Conservation (phyloP, 2,797 vertebrate species). For the Dendrocincla tyrannina region DNA sequence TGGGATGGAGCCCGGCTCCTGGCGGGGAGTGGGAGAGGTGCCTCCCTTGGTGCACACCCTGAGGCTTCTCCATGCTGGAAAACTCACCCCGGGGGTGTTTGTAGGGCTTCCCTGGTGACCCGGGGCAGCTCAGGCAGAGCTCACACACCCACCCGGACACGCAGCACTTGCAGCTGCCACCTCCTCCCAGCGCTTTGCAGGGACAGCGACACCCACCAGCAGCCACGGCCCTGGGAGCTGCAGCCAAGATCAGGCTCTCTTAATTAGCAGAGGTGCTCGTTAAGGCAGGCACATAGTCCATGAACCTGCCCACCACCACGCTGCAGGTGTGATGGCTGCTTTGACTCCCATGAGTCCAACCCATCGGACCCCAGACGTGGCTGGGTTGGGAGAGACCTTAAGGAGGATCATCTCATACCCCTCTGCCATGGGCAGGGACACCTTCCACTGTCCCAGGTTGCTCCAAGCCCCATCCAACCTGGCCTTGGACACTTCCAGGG, state of each 20-base stretch:
- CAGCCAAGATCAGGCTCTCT: fast-evolving
- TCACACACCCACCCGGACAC: fast-evolving
- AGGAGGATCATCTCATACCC: background rate
- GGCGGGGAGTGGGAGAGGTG: background rate
- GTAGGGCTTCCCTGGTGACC: too few relatives aligned
- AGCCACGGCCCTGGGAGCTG: background rate
- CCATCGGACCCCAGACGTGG: background rate
- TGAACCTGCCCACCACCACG: fast-evolving
- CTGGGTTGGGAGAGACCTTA: too few relatives aligned
- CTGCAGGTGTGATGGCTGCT: background rate
- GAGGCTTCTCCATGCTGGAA: background rate
- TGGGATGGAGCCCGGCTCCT: fast-evolving
- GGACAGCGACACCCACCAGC: background rate
- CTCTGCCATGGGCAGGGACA: background rate
- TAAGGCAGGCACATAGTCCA: background rate
- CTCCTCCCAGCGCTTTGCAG: fast-evolving
- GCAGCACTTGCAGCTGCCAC: fast-evolving
- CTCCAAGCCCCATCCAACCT: fast-evolving
- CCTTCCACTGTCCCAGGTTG: fast-evolving
- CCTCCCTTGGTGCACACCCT: fast-evolving
- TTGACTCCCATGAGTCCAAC: background rate
- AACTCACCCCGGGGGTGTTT: background rate
- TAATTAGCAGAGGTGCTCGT: background rate
- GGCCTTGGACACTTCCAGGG: background rate
- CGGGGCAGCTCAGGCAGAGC: fast-evolving